Evolutionary conservation across 2,888 invertebrate species (phyloP).

Genomic region (Myopa tessellatipennis): DNA sequence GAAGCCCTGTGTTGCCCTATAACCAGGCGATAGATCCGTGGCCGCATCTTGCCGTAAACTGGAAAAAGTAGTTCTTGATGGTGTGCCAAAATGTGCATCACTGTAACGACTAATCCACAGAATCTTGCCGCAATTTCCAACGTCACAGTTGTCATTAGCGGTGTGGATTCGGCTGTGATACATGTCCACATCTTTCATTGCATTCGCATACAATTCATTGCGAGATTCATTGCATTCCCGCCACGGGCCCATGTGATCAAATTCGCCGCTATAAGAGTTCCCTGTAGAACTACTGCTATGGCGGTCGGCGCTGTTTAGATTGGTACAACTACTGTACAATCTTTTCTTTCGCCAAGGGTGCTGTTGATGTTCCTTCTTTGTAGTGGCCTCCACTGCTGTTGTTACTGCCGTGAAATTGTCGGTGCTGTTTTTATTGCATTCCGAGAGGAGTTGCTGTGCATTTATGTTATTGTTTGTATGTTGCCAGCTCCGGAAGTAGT

Average conservation of each 20-base stretch:
- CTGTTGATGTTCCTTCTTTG: conserved; percentile 32
- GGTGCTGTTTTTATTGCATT: conserved; percentile 6
- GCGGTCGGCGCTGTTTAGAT: conserved; percentile 49
- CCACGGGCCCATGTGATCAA: conserved; percentile 27
- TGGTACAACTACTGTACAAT: conserved; percentile 59
- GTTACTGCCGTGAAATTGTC: background rate
- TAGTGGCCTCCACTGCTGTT: background rate
- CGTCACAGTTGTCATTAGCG: conserved; percentile 53
- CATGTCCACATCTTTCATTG: background rate
- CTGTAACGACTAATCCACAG: conserved; percentile 62
- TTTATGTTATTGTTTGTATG: background rate
- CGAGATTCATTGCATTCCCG: background rate
- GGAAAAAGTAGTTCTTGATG: background rate
- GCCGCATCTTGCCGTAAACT: background rate
- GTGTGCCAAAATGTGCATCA: conserved; percentile 43
- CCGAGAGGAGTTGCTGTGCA: background rate
- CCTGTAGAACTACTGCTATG: conserved; percentile 30
- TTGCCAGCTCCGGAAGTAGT: conserved; percentile 4
- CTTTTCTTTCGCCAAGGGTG: conserved; percentile 45
- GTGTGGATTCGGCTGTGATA: background rate
- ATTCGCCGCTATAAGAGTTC: conserved; percentile 25
- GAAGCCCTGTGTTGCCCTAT: conserved; percentile 39
- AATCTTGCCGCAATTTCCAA: conserved; percentile 66
- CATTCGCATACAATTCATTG: background rate
- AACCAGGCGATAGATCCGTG: background rate